Evolutionary conservation across 1,140 invertebrate species (phyloP).

Genomic region (Akabosia matsudoensis): DNA sequence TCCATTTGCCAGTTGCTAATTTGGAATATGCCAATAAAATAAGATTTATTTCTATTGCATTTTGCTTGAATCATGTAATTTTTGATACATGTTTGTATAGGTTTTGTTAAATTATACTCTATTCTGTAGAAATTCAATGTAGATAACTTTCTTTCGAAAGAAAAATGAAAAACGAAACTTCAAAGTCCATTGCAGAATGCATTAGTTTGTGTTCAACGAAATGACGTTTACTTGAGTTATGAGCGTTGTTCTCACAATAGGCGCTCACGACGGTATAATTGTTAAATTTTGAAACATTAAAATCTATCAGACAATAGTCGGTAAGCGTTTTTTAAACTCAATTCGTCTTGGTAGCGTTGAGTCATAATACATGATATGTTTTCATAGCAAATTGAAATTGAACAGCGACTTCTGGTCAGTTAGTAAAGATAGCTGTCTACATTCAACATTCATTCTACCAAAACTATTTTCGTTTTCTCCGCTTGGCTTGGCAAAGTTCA

Average conservation of each 20-base stretch:
- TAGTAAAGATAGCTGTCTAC: not conserved
- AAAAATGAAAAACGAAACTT: too few species aligned
- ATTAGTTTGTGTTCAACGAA: too few species aligned
- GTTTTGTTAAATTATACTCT: not conserved
- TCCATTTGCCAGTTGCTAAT: not conserved
- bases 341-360: not conserved
- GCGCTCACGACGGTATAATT: too few species aligned
- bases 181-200: too few species aligned
- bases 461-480: conserved; percentile 21
- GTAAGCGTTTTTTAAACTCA: too few species aligned
- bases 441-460: too few species aligned
- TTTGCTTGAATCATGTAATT: not conserved
- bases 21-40: not conserved
- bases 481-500: conserved; percentile 17
- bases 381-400: conserved; percentile 24
- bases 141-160: too few species aligned
- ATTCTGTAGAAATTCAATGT: too few species aligned
- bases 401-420: not conserved
- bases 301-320: too few species aligned
- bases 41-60: not conserved
- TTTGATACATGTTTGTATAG: not conserved
- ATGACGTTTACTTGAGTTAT: too few species aligned
- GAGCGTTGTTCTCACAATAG: too few species aligned
- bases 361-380: not conserved
- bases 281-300: too few species aligned